Percentiles rank a stretch among this genome's conserved stretches.
Conservation (phyloP, 2,797 vertebrate genomes). For the Neomorphus geoffroyi region DNA sequence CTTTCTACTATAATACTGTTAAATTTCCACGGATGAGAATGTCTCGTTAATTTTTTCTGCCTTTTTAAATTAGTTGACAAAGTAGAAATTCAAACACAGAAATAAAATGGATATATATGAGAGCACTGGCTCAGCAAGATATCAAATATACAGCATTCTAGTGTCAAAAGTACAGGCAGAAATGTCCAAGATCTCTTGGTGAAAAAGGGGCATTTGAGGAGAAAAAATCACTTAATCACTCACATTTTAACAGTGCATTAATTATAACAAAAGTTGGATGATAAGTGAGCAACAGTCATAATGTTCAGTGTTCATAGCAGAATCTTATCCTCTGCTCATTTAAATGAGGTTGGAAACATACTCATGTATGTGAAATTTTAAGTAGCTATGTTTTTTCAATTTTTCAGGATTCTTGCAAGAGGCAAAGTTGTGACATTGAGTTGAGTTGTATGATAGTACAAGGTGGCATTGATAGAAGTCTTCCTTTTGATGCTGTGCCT, state of each 20-base stretch:
- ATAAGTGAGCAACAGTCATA: slow-evolving; percentile 65
- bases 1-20: slow-evolving; percentile 76
- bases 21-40: slow-evolving; percentile 74
- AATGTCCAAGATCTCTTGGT: slow-evolving; percentile 71
- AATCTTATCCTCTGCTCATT: slow-evolving; percentile 69
- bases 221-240: slow-evolving; percentile 73
- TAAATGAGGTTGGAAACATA: slow-evolving; percentile 75
- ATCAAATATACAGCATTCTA: slow-evolving; percentile 93
- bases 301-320: slow-evolving; percentile 70
- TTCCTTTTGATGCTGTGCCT: slow-evolving; percentile 69
- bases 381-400: slow-evolving; percentile 78
- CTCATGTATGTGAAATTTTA: slow-evolving; percentile 76
- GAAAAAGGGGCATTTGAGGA: slow-evolving; percentile 67
- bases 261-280: slow-evolving; percentile 73
- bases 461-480: slow-evolving; percentile 67
- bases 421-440: slow-evolving; percentile 83
- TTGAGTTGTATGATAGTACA: slow-evolving; percentile 68
- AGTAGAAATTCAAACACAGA: slow-evolving; percentile 78
- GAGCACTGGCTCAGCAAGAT: slow-evolving; percentile 77
- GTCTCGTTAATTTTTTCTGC: slow-evolving; percentile 64
- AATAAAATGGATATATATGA: slow-evolving; percentile 81
- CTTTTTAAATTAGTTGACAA: slow-evolving; percentile 74
- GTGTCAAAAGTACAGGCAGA: slow-evolving; percentile 73
- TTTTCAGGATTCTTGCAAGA: slow-evolving; percentile 86
- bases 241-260: slow-evolving; percentile 73